phyloP scores from a whole-genome alignment of 92 coral and sea anemone species.

The Desmophyllum pertusum region DNA sequence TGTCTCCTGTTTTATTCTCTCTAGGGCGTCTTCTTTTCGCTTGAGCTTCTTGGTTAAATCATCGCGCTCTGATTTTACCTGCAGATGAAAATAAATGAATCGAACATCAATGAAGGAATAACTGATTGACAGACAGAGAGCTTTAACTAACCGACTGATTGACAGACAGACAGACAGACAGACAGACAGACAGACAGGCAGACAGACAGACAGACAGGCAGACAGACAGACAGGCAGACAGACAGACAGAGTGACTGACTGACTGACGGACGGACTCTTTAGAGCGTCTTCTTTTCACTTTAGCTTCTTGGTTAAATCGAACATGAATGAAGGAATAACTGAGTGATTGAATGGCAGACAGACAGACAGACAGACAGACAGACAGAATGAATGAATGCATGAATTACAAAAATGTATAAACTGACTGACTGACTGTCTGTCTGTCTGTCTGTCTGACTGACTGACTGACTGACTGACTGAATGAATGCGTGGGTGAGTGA shows the following conservation, averaged over 20 bases:
- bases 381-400: too few relatives aligned
- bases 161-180: background rate
- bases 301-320: constrained; percentile 59
- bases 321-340: background rate
- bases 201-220: background rate
- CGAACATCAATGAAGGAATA: background rate
- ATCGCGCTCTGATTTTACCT: constrained; percentile 89
- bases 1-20: constrained; percentile 61
- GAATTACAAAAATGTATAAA: too few relatives aligned
- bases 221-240: background rate
- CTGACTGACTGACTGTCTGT: background rate
- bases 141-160: background rate
- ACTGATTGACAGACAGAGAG: background rate
- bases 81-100: background rate
- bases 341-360: background rate
- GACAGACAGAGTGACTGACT: background rate
- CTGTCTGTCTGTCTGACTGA: too few relatives aligned
- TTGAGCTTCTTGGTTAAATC: constrained; percentile 66
- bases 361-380: background rate
- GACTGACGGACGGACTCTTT: constrained; percentile 38
- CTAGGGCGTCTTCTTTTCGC: constrained; percentile 68
- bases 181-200: background rate
- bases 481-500: too few relatives aligned
- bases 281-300: constrained; percentile 68
- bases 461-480: too few relatives aligned